phyloP scores from a whole-genome alignment of 1,140 invertebrate species.

The Pogonomyrmex barbatus region DNA sequence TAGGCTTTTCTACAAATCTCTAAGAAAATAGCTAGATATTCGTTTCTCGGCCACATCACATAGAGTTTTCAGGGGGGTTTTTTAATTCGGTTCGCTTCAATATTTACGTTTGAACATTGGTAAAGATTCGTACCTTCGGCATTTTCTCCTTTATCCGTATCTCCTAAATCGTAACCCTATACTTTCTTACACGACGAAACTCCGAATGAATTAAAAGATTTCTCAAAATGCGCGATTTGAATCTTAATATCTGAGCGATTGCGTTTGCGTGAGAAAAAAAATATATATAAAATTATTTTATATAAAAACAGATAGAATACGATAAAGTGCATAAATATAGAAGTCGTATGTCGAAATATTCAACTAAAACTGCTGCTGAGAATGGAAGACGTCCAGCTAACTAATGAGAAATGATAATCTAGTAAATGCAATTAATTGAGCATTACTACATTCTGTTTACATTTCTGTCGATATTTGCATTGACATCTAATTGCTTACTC shows the following conservation, averaged over 20 bases:
- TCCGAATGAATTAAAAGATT: neutral
- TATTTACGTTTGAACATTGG: slow-evolving; percentile 37
- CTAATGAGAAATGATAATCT: slow-evolving; percentile 47
- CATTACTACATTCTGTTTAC: neutral
- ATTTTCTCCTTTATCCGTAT: slow-evolving; percentile 1
- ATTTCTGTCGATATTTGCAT: slow-evolving; percentile 21
- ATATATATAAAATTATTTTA: neutral
- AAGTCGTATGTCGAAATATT: neutral
- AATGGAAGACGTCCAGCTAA: slow-evolving; percentile 59
- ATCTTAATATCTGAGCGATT: neutral
- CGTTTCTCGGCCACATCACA: slow-evolving; percentile 23
- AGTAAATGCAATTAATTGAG: slow-evolving; percentile 62
- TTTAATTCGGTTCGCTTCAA: slow-evolving; percentile 28
- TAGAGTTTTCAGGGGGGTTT: neutral
- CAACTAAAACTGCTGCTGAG: slow-evolving; percentile 10
- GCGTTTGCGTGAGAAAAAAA: neutral
- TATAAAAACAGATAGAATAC: slow-evolving; percentile 6
- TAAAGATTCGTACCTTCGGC: slow-evolving; percentile 47
- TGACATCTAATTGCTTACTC: slow-evolving; percentile 24
- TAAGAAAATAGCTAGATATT: slow-evolving; percentile 65
- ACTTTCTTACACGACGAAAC: neutral
- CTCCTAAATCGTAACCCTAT: neutral
- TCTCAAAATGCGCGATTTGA: neutral
- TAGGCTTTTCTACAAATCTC: slow-evolving; percentile 61
- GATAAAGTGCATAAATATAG: neutral